Base-by-base conservation (phyloP, 2,888 invertebrate genomes). In the Meghimatium bilineatum region DNA sequence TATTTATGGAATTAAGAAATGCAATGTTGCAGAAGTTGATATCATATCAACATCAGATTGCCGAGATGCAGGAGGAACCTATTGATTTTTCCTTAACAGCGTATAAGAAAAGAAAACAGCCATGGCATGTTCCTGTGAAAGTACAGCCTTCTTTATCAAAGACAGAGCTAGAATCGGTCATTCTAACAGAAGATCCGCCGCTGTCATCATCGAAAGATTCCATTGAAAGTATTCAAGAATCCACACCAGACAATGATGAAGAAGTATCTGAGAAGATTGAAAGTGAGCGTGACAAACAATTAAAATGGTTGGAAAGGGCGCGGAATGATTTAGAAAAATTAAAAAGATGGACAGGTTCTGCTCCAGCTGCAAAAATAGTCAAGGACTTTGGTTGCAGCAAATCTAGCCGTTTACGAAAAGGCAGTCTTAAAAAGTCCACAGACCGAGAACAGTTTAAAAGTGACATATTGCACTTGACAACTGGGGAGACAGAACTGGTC, bases 81-180 rank as follows among this genome's bases (percentile, higher is more conserved):
- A 74, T 74, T 2, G 74, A 74, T 10, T 74, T 74, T 32, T 74
- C 74, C 32, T 32, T 74, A 5, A 17, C 74, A 26, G 29, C 74
- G 52, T 74, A 8, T 17, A 52, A 52, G 29, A 74, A 29, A 34
- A n/a, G 32, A 10, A 74, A 74, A n/a, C 74, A 52, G 20, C 26
- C 74, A 23, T 74, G 74, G 74, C 74, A 74, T 34, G 32, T 74
- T 44, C 74, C 74, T 23, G 29, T 52, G 17, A 74, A 52, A 29
- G 23, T 29, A 12, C 52, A 23, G 1, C 32, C 52, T 14, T 6
- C 52, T 8, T 74, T 52, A 20, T 34, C 32, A 20, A 52, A 52
- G 29, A 49, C 3, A 74, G 74, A 52, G 0, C 52, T 10, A 2
- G 3, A 12, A 2, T 20, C 44, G 26, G 14, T 20, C 20, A 52